phyloP scores from a whole-genome alignment of 2,888 invertebrate genomes.

The Agrochola litura region DNA sequence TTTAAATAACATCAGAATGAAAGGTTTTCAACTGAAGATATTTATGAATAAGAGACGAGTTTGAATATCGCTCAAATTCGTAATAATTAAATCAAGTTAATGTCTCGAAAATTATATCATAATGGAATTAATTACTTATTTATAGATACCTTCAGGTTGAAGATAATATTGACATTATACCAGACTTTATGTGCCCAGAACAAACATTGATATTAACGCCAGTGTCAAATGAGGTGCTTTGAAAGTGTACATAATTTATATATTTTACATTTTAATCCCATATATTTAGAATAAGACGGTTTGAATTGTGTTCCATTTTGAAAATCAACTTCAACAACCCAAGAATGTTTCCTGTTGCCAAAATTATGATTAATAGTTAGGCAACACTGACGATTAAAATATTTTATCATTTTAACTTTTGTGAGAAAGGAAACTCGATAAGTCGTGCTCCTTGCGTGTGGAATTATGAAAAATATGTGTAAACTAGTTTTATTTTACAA shows the following conservation, averaged over 20 bases:
- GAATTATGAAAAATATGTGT: slow-evolving; percentile 54
- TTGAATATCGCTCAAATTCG: slow-evolving; percentile 34
- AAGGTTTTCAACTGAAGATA: slow-evolving; percentile 69
- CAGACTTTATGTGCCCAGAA: slow-evolving; percentile 74
- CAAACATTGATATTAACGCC: slow-evolving; percentile 80
- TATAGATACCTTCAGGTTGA: slow-evolving; percentile 48
- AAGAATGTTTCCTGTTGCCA: slow-evolving; percentile 67
- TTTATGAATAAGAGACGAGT: slow-evolving; percentile 32
- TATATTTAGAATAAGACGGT: slow-evolving; percentile 79
- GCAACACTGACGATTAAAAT: slow-evolving; percentile 69
- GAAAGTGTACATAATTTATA: slow-evolving; percentile 83
- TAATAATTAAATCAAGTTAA: neutral
- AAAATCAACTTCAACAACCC: slow-evolving; percentile 50
- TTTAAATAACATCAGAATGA: slow-evolving; percentile 73
- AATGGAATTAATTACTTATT: neutral
- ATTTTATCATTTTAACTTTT: slow-evolving; percentile 62
- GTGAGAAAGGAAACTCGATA: slow-evolving; percentile 48
- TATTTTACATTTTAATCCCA: slow-evolving; percentile 79
- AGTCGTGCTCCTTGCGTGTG: slow-evolving; percentile 58
- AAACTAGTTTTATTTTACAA: slow-evolving; percentile 58
- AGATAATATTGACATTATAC: slow-evolving; percentile 28
- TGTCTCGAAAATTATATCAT: slow-evolving; percentile 35
- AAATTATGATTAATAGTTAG: slow-evolving; percentile 58
- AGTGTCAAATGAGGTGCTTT: slow-evolving; percentile 88
- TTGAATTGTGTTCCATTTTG: slow-evolving; percentile 71